phyloP scores from a whole-genome alignment of 1,140 invertebrate genomes.

The fruit fly (Drosophila melanogaster) region DNA sequence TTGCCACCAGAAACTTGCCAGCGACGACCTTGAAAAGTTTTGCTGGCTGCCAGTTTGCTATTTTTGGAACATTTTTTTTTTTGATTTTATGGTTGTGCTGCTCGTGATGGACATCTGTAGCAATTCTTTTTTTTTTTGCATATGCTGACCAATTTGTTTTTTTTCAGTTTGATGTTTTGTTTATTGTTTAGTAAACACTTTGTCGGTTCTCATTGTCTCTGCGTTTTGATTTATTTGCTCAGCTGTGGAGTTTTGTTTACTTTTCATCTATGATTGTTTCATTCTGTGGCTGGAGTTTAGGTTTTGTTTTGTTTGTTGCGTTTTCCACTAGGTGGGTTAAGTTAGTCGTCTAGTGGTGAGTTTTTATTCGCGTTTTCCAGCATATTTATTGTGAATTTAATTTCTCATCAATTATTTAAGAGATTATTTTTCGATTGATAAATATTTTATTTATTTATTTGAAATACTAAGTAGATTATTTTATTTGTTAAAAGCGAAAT shows the following conservation, averaged over 20 bases:
- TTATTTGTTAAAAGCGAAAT: constrained; percentile 4
- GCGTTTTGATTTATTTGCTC: constrained; percentile 61
- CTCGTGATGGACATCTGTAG: constrained; percentile 39
- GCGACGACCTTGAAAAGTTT: constrained; percentile 71
- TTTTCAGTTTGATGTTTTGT: constrained; percentile 35
- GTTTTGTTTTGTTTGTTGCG: constrained; percentile 16
- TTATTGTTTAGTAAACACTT: constrained; percentile 65
- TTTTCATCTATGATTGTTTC: constrained; percentile 48
- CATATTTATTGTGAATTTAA: neutral
- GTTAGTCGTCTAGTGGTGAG: constrained; percentile 2
- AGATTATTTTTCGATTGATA: constrained; percentile 16
- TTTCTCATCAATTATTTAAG: constrained; percentile 6
- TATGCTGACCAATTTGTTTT: constrained; percentile 37
- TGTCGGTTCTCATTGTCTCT: constrained; percentile 2
- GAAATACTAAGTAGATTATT: constrained; percentile 13
- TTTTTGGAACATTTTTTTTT: constrained; percentile 16
- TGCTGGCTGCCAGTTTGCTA: constrained; percentile 22
- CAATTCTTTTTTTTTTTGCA: constrained; percentile 30
- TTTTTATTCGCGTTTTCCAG: constrained; percentile 15
- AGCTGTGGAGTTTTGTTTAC: constrained; percentile 32
- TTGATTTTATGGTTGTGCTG: constrained; percentile 29
- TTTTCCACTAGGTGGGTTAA: constrained; percentile 15
- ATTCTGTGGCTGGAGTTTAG: constrained; percentile 31
- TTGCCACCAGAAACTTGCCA: constrained; percentile 51
- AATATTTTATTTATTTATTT: constrained; percentile 13